Evolutionary conservation across 2,797 vertebrate genomes (phyloP), one percentile per base, ranked within the genome.

Genomic region (Falco rusticolus): DNA sequence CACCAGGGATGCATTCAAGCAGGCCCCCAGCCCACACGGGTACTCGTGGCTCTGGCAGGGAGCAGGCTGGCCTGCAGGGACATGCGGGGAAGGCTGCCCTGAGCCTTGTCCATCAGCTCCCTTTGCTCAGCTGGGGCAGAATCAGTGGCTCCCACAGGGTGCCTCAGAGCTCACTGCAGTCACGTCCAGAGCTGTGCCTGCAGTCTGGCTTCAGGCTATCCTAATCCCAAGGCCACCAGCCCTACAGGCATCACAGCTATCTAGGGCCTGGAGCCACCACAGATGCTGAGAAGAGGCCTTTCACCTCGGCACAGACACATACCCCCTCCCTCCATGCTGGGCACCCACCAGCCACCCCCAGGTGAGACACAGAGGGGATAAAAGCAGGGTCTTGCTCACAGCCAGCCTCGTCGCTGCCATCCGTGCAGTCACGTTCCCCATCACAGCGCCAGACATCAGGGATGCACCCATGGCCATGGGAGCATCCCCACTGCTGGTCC

Each of bases 371-470:
- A 16, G 6, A 63, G 16, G 22, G 48, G 15, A 53, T n/a, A 61
- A 71, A 72, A 45, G 28, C 37, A 60, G 50, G 24, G 7, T 7
- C 31, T 5, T 12, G 97, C 99, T 98, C 97, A 99, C 99, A 99
- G 87, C 95, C 97, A 60, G 96, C 77, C 94, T 99, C 99, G 0
- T 99, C 99, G 1, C 98, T 98, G 65, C 97, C 93, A 4, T 99
- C 99, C 18, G 31, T 63, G 82, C 99, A 99, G 97, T 99, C 99
- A 1, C 41, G 77, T 63, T 96, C 96, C 39, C 98, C 97, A 0
- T 99, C 99, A 20, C 99, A 99, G 77, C 4, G 98, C 99, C 99
- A 99, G 48, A 96, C 92, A 13, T 90, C 82, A 3, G 99, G 98
- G 84, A 99, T 94, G 81, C 99, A 99, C 78, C 98, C 93, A 16